Evolutionary conservation across 1,140 invertebrate species (phyloP), one percentile per base, ranked within the genome.

Genomic region (Nymphalis io): DNA sequence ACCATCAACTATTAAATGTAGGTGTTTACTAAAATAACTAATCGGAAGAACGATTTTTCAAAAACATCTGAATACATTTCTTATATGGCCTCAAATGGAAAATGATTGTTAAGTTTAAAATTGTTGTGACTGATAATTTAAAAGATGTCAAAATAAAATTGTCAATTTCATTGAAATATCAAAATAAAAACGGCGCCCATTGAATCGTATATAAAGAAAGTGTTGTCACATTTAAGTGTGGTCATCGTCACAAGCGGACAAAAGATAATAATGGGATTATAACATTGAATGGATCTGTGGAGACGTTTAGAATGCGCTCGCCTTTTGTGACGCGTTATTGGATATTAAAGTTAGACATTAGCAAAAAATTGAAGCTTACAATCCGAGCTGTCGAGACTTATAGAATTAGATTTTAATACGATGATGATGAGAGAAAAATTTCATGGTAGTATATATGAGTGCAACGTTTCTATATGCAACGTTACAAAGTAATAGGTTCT

Each of bases 111-210:
- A 65, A 70, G 40, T 63, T 59, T 51, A 59, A 16, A 67, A 72
- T 66, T 72, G 60, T 72, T 59, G 58, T 58, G 51, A 68, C 57
- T 39, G 48, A 20, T 60, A 27, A n/a, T 46, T 68, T 33, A 53
- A 68, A 68, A 60, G 57, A 44, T 68, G 44, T 68, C 38, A 18
- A 44, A 66, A 58, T 58, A 66, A 12, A 21, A 51, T 51, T 51
- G 48, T 21, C 48, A 53, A 21, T n/a, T 12, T 8, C n/a, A 46
- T 46, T 46, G 44, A 46, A 53, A 21, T 53, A 53, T 48, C 18
- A n/a, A 23, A 53, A 51, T 23, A 53, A 53, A 21, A 33, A 2
- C 6, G 1, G 27, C 27, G 27, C 27, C 27, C 27, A 33, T 33
- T 33, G 27, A 3, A 33, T 8, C 6, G 27, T 8, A 6, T 1